Percentiles rank a stretch among this genome's conserved stretches.
Evolutionary conservation across 2,113 vertebrate genomes (phyloP).

Genomic region (Casuarius casuarius): DNA sequence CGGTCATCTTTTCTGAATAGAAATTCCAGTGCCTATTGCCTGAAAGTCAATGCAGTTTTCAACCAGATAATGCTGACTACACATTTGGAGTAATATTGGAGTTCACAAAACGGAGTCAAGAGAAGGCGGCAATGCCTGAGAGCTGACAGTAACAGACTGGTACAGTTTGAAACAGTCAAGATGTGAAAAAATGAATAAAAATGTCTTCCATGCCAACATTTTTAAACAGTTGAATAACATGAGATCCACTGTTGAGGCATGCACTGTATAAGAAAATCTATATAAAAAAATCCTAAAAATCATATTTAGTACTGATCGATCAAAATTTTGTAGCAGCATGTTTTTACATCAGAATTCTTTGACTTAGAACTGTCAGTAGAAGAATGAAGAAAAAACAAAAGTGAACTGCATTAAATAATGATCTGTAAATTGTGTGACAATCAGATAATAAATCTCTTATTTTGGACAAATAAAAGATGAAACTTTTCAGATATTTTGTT

Average conservation of each 20-base stretch:
- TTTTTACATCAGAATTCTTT: not conserved
- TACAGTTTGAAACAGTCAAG: not conserved
- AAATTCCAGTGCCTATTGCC: not conserved
- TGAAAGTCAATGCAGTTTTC: not conserved
- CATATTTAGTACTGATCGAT: not conserved
- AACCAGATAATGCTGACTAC: not conserved
- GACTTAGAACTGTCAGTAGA: not conserved
- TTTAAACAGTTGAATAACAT: not conserved
- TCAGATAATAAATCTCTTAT: not conserved
- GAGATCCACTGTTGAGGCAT: not conserved
- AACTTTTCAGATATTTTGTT: not conserved
- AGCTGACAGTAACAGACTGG: not conserved
- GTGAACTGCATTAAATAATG: not conserved
- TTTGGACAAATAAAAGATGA: not conserved
- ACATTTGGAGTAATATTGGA: not conserved
- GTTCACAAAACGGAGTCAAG: fast-evolving
- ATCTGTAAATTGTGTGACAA: not conserved
- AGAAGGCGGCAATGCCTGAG: not conserved
- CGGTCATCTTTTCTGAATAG: not conserved
- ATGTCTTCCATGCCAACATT: not conserved
- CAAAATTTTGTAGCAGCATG: not conserved
- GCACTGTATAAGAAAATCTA: not conserved
- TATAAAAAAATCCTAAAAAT: not conserved
- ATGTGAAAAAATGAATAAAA: not conserved
- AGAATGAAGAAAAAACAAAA: not conserved